phyloP scores from a whole-genome alignment of 1,140 invertebrate species.

The Drosophila serrata region DNA sequence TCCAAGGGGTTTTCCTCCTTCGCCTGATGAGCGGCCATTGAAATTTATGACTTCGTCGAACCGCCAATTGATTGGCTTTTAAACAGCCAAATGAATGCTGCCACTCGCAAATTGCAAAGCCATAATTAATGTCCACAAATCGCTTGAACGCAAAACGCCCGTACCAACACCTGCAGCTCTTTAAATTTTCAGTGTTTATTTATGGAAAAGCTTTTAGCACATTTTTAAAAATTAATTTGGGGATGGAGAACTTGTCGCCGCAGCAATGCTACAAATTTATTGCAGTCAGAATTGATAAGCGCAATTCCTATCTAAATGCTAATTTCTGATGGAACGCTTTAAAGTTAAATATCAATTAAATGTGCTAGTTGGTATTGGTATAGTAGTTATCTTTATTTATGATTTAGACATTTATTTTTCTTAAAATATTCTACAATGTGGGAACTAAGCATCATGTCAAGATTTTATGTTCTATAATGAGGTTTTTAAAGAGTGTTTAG shows the following conservation, averaged over 20 bases:
- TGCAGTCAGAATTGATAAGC: conserved; percentile 55
- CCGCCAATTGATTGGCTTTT: conserved; percentile 77
- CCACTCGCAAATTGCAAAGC: conserved; percentile 47
- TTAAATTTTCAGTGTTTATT: conserved; percentile 20
- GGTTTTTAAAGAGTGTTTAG: not conserved
- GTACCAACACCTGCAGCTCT: conserved; percentile 23
- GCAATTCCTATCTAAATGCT: conserved; percentile 37
- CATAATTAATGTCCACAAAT: conserved; percentile 59
- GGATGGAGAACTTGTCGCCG: conserved; percentile 47
- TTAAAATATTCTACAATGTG: not conserved
- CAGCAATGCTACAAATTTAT: conserved; percentile 55
- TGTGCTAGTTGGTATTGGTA: not conserved
- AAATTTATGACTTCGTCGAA: conserved; percentile 70
- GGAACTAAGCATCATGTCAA: not conserved
- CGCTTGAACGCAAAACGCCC: conserved; percentile 47
- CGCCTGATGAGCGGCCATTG: conserved; percentile 55
- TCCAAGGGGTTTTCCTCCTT: conserved; percentile 24
- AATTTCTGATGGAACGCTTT: conserved; percentile 15
- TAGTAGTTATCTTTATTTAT: not conserved
- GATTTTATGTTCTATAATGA: no score
- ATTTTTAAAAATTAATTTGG: conserved; percentile 63
- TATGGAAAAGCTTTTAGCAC: conserved; percentile 69
- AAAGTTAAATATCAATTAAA: conserved; percentile 21
- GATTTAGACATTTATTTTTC: not conserved
- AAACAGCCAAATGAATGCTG: conserved; percentile 63